These are phyloP conservation scores for Rhinogobius similis DNA, from an alignment of 2,113 vertebrate genomes.

Conservation along the genomic window DNA sequence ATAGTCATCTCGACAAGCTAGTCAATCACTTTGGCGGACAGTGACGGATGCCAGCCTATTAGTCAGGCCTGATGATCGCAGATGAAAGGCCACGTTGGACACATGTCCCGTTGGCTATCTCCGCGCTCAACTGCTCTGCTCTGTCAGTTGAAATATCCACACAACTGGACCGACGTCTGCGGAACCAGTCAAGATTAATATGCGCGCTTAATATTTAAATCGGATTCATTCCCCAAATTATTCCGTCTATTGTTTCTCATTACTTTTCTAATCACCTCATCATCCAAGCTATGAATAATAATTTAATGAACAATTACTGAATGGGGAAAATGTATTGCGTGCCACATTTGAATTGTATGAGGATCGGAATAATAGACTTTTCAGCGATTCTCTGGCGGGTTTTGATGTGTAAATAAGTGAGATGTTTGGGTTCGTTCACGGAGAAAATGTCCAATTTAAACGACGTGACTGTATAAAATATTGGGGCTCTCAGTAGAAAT, in stretches of 20 bases:
- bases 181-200: conserved; percentile 40
- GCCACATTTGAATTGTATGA: conserved; percentile 60
- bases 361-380: conserved; percentile 40
- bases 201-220: conserved; percentile 59
- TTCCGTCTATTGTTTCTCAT: conserved; percentile 58
- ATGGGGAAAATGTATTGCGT: conserved; percentile 41
- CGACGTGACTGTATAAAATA: conserved; percentile 22
- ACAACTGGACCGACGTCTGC: conserved; percentile 15
- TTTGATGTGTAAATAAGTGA: conserved; percentile 59
- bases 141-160: conserved; percentile 19
- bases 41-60: conserved; percentile 44
- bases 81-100: conserved; percentile 30
- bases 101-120: conserved; percentile 26
- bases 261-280: conserved; percentile 63
- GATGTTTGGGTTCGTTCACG: conserved; percentile 34
- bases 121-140: conserved; percentile 15
- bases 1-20: conserved; percentile 52
- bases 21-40: conserved; percentile 54
- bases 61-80: conserved; percentile 36
- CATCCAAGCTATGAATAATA: conserved; percentile 67
- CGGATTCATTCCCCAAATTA: conserved; percentile 61
- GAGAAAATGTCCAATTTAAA: conserved; percentile 42
- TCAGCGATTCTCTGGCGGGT: conserved; percentile 43
- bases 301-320: conserved; percentile 64
- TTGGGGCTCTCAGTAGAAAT: conserved; percentile 35